Base-by-base conservation (phyloP, 2,797 vertebrate species). In the Saxicola maurus region DNA sequence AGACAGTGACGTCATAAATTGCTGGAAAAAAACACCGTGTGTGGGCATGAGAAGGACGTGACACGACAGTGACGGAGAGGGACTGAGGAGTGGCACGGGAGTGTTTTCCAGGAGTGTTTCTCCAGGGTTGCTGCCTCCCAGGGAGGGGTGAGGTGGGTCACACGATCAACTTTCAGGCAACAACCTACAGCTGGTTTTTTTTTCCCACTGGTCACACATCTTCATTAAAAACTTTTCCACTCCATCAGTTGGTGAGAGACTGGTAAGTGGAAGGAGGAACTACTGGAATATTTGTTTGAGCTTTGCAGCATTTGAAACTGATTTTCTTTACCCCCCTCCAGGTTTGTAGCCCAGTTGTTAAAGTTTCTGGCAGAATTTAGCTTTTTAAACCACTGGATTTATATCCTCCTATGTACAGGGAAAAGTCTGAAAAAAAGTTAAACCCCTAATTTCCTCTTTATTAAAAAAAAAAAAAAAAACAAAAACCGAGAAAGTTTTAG, bases 111-210 rank as follows among this genome's bases (percentile, higher is more conserved):
- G 46, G 52, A 28, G 3, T 11, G 12, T 53, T 56, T 43, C 64
- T 86, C 15, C 40, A 30, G 62, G 40, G 11, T 28, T 43, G 60
- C 40, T 66, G 27, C 37, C 25, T 72, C 45, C 40, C 0, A 0
- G 18, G 8, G n/a, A 24, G 51, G 40, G 38, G 31, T 25, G 17
- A 59, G 59, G 6, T 71, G 55, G 53, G 18, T 87, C 28, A 19
- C 0, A 1, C 31, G 1, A 11, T 17, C 0, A 3, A 5, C 14
- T 68, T 31, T 15, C 27, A 77, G 42, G 14, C 27, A 60, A 7
- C 13, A 61, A 25, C 40, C 53, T 48, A 7, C 33, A 56, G 33
- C n/a, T 55, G 20, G 1, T 23, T 31, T 42, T 40, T n/a, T 10
- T 17, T 5, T 13, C 13, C 13, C 23, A 11, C 7, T 40, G 14